Percentiles rank a stretch among this genome's conserved stretches.
Conservation (phyloP, 2,888 invertebrate genomes). For the Sympetrum striolatum region DNA sequence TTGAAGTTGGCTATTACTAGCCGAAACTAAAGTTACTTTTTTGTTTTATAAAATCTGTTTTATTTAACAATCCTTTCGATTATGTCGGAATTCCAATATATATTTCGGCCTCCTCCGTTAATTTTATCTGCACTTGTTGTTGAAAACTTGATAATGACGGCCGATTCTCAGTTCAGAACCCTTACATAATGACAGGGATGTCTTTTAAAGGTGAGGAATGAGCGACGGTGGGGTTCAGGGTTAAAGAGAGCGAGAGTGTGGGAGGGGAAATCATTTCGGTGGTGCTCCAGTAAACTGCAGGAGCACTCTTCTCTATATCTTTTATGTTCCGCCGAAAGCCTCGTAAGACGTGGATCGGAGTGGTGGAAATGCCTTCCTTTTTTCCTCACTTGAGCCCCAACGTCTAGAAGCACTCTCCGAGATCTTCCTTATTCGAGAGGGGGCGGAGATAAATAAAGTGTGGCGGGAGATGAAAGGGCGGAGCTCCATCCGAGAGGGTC, state of each 20-base stretch:
- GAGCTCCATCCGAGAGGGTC: neutral
- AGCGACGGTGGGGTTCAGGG: neutral
- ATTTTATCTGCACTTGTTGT: too few species aligned
- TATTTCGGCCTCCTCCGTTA: too few species aligned
- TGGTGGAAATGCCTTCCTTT: neutral
- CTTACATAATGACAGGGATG: neutral
- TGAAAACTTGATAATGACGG: too few species aligned
- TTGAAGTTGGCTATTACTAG: too few species aligned
- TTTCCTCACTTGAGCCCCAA: neutral
- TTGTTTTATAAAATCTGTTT: too few species aligned
- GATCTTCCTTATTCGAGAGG: neutral
- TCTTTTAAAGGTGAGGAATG: neutral
- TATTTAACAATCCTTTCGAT: too few species aligned
- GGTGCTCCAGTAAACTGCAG: neutral
- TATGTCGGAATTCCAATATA: too few species aligned
- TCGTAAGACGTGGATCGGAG: neutral
- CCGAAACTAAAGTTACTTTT: too few species aligned
- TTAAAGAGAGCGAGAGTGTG: neutral
- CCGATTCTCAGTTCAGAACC: too few species aligned
- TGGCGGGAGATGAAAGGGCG: neutral
- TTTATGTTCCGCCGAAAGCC: neutral
- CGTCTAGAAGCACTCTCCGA: neutral
- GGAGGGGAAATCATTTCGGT: neutral
- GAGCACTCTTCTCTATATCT: neutral
- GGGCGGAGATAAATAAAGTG: neutral